Percentiles rank a stretch among this genome's conserved stretches.
phyloP scores from a whole-genome alignment of 1,140 invertebrate genomes.

The Drosophila paulistorum region DNA sequence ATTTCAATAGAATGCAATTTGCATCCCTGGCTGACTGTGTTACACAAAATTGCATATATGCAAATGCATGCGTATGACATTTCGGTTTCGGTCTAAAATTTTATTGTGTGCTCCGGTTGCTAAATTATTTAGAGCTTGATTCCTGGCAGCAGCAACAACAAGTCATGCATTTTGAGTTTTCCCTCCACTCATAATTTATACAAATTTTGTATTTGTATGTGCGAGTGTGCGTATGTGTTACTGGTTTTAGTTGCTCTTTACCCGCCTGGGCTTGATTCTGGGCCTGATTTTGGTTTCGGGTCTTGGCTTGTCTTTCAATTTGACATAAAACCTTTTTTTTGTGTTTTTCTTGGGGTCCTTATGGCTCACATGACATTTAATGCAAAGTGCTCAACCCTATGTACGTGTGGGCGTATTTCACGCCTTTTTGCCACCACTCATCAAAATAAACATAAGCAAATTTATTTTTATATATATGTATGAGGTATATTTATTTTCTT shows the following conservation, averaged over 20 bases:
- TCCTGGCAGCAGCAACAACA: conserved; percentile 51
- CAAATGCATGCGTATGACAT: conserved; percentile 80
- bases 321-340: conserved; percentile 74
- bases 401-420: conserved; percentile 50
- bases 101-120: conserved; percentile 76
- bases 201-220: conserved; percentile 45
- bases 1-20: conserved; percentile 29
- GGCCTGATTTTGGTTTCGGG: conserved; percentile 38
- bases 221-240: conserved; percentile 16
- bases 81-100: conserved; percentile 77
- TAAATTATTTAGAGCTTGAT: conserved; percentile 81
- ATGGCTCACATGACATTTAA: conserved; percentile 57
- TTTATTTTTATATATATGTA: conserved; percentile 11
- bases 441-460: conserved; percentile 64
- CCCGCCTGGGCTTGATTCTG: conserved; percentile 20
- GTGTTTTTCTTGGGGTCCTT: not conserved
- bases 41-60: conserved; percentile 62
- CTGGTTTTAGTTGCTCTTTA: conserved; percentile 53
- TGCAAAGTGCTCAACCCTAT: conserved; percentile 58
- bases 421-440: conserved; percentile 71
- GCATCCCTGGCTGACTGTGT: conserved; percentile 12
- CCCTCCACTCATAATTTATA: conserved; percentile 57
- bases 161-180: conserved; percentile 69
- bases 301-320: conserved; percentile 67
- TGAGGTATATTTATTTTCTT: conserved; percentile 8